phyloP scores from a whole-genome alignment of 2,888 invertebrate species.

The Sphinx pinastri region DNA sequence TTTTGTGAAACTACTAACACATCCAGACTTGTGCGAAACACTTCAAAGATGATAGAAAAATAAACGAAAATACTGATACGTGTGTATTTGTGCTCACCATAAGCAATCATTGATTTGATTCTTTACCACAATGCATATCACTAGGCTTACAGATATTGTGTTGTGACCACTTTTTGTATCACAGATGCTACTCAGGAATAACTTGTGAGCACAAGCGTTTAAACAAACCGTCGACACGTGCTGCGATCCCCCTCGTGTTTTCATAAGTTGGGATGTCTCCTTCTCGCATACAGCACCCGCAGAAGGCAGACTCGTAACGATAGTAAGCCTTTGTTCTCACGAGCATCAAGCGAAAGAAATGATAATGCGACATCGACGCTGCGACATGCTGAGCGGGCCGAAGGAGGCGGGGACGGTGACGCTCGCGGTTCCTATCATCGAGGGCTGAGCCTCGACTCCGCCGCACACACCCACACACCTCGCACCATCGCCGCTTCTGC shows the following conservation, averaged over 20 bases:
- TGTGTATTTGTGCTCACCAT: constrained; percentile 64
- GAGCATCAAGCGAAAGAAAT: constrained; percentile 81
- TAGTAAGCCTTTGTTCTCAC: constrained; percentile 84
- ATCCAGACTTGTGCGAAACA: not conserved
- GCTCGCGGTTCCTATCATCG: constrained; percentile 65
- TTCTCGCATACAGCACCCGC: constrained; percentile 93
- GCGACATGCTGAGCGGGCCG: constrained; percentile 72
- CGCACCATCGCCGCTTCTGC: constrained; percentile 56
- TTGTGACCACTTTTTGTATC: constrained; percentile 81
- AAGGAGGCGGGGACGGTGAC: constrained; percentile 81
- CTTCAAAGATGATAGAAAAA: constrained; percentile 69
- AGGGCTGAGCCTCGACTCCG: constrained; percentile 67
- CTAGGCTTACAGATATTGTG: constrained; percentile 79
- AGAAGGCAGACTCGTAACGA: constrained; percentile 87
- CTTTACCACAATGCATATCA: constrained; percentile 74
- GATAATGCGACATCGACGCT: constrained; percentile 79
- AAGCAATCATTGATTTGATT: constrained; percentile 69
- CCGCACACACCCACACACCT: constrained; percentile 61
- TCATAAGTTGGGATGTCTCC: constrained; percentile 87
- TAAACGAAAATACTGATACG: constrained; percentile 42
- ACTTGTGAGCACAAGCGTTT: constrained; percentile 77
- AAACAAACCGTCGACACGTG: constrained; percentile 75
- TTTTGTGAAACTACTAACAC: constrained; percentile 13
- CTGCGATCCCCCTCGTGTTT: constrained; percentile 76
- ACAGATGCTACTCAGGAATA: constrained; percentile 79